Base-by-base conservation (phyloP, 1,140 invertebrate species). In the Littorina saxatilis region DNA sequence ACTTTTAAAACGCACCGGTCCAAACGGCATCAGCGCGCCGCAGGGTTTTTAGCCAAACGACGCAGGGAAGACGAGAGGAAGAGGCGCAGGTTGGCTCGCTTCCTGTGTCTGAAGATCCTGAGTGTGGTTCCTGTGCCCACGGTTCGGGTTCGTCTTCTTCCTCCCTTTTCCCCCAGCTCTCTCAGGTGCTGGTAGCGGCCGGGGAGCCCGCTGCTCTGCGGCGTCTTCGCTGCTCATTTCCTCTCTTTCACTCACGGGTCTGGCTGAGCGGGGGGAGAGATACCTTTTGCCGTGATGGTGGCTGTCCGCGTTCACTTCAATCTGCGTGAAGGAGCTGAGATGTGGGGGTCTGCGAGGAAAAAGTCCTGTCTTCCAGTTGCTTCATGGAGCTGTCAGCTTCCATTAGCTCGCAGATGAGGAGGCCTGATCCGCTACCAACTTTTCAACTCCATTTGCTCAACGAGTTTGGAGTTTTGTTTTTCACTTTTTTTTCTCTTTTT, bases 1-100 rank as follows among this genome's bases (percentile, higher is more conserved):
- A 78, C 76, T 78, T 78, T 78, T 78, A 78, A 78, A 78, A 78
- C 37, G 76, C 76, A 78, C 55, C 55, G 76, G 55, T 37, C 76
- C 37, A 78, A 58, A 78, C 76, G 20, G 76, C 76, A 78, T 78
- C 76, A 66, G 58, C 35, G 76, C 76, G 58, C 76, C 58, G 76
- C 76, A 39, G 76, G 76, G 47, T 37, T 17, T 39, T 32, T 3
- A 20, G 17, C 17, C 66, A 63, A 32, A 29, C 74, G n/a, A 35
- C 7, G 52, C 27, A 52, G 73, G 43, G 40, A 20, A 20, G 20
- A 43, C 27, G 27, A 32, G 76, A 32, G 76, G 58, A 43, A 50
- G 40, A 52, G 40, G 37, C 68, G 68, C 50, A 58, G 20, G 76
- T 40, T 43, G 32, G 58, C 35, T 23, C 13, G 76, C 76, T 78